Conservation (phyloP, 2,888 invertebrate species). For the Leptarthrus brevirostris region DNA sequence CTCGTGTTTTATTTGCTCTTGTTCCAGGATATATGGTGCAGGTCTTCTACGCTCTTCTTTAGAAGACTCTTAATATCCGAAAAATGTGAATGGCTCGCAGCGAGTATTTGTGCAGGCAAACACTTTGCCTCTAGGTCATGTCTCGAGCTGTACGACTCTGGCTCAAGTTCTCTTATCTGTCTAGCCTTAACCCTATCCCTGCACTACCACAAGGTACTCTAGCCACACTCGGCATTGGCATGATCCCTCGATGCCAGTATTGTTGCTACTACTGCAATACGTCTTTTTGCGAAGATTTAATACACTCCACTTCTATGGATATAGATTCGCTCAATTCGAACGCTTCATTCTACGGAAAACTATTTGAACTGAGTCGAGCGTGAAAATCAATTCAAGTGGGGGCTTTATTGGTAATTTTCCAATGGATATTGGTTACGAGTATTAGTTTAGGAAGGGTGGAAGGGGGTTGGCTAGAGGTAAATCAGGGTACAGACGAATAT, state of each 20-base stretch:
- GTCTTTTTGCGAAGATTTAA: conserved; percentile 46
- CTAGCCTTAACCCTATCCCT: not conserved
- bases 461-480: too few relatives aligned
- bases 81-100: conserved; percentile 25
- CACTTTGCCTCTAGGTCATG: conserved; percentile 13
- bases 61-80: conserved; percentile 20
- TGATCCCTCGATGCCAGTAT: conserved; percentile 8
- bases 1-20: not conserved
- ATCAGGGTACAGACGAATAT: conserved; percentile 25
- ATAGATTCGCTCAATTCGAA: conserved; percentile 4
- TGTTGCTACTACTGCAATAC: conserved; percentile 38
- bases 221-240: not conserved
- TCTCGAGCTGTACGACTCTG: not conserved
- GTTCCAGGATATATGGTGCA: not conserved
- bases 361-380: conserved; percentile 49
- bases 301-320: conserved; percentile 29
- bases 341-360: conserved; percentile 42
- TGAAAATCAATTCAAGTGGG: conserved; percentile 49
- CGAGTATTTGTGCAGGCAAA: conserved; percentile 24
- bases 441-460: not conserved
- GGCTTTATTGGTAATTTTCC: conserved; percentile 49
- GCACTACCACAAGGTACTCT: not conserved
- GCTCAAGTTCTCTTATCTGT: not conserved
- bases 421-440: conserved; percentile 46
- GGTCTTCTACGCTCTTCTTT: not conserved